phyloP scores from a whole-genome alignment of 2,797 vertebrate genomes.

The Scyliorhinus canicula region DNA sequence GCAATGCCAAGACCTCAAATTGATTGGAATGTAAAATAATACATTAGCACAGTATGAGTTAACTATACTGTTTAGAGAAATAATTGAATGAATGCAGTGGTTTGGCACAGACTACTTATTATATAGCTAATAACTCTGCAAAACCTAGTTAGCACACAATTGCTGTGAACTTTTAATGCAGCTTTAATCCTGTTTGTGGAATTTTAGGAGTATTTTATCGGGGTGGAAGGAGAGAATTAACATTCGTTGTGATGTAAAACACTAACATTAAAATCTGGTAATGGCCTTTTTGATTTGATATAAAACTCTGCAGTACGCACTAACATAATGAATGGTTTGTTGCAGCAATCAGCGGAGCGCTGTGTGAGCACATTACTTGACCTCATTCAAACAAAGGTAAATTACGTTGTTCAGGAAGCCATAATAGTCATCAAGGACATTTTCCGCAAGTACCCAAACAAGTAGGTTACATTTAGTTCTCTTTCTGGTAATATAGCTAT shows the following conservation, averaged over 20 bases:
- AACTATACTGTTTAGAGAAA: neutral
- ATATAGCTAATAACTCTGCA: neutral
- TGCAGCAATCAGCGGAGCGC: constrained; percentile 89
- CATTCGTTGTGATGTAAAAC: neutral
- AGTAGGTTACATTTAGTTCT: constrained; percentile 60
- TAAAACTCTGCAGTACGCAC: neutral
- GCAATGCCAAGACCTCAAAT: neutral
- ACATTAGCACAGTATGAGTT: neutral
- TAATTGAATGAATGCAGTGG: neutral
- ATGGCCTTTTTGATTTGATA: neutral
- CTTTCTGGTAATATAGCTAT: neutral
- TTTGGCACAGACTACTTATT: neutral
- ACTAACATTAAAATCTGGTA: neutral
- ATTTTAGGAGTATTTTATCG: neutral
- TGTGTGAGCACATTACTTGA: constrained; percentile 90
- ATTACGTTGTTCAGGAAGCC: constrained; percentile 96
- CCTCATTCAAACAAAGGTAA: constrained; percentile 96
- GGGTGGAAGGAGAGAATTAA: neutral
- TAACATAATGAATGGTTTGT: neutral
- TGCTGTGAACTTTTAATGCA: neutral
- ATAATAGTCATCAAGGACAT: constrained; percentile 98
- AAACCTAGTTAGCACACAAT: neutral
- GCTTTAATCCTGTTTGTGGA: neutral
- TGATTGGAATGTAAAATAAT: neutral
- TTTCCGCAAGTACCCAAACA: constrained; percentile 98